Conservation (phyloP, 2,888 invertebrate genomes). For the Watsonalla cultraria region DNA sequence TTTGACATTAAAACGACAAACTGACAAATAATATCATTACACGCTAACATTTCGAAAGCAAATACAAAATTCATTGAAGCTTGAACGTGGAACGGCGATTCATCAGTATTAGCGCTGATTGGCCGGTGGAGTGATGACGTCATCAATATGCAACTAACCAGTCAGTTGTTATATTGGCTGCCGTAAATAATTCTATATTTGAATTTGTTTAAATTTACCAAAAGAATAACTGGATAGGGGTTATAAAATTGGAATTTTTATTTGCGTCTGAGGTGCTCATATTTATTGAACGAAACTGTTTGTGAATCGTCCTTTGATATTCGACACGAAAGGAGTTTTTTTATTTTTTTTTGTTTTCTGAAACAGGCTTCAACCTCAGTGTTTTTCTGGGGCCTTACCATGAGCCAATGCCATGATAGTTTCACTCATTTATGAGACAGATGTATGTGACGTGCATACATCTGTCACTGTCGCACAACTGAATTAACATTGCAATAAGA, state of each 20-base stretch:
- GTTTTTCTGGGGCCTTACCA: too few species aligned
- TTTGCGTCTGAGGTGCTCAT: too few species aligned
- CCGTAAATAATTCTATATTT: constrained; percentile 2
- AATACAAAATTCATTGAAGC: constrained; percentile 41
- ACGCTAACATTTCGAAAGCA: constrained; percentile 37
- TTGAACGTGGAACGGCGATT: constrained; percentile 40
- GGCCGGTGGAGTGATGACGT: constrained; percentile 62
- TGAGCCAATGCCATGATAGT: too few species aligned
- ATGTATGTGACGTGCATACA: too few species aligned
- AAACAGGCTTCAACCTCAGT: too few species aligned
- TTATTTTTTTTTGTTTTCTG: too few species aligned
- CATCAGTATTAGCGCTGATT: constrained; percentile 68
- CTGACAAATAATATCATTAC: constrained; percentile 27
- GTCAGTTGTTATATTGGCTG: constrained; percentile 9
- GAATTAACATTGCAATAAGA: too few species aligned
- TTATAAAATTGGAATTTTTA: background rate
- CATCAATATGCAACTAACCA: constrained; percentile 56
- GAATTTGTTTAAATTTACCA: constrained; percentile 3
- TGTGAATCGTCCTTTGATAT: too few species aligned
- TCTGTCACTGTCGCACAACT: too few species aligned
- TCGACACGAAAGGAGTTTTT: too few species aligned
- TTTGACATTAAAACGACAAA: constrained; percentile 8
- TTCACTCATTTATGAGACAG: too few species aligned
- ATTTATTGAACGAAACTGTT: too few species aligned
- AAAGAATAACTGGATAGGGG: background rate